A percentile compares a stretch with the other conserved stretches of the same genome.
phyloP scores from a whole-genome alignment of 2,888 invertebrate species.

The Tetranychus piercei region DNA sequence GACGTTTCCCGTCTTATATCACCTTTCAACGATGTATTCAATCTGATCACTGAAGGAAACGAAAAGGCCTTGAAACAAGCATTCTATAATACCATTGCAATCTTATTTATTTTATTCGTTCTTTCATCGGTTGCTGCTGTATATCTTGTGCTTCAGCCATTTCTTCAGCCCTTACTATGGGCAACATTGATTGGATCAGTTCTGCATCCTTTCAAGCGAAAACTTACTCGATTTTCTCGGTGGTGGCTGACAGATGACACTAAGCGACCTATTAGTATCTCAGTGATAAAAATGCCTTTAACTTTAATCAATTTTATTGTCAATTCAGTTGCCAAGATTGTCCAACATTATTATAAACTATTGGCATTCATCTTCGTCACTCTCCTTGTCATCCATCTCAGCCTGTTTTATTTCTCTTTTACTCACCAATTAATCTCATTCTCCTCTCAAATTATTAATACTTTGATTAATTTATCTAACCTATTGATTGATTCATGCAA shows the following conservation, averaged over 20 bases:
- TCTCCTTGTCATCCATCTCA: slow-evolving; percentile 1
- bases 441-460: neutral
- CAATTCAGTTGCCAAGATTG: slow-evolving; percentile 1
- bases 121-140: slow-evolving; percentile 38
- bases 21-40: slow-evolving; percentile 19
- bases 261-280: slow-evolving; percentile 34
- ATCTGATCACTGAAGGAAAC: slow-evolving; percentile 48
- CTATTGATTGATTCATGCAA: neutral
- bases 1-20: neutral
- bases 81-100: slow-evolving; percentile 69
- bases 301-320: slow-evolving; percentile 36
- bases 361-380: neutral
- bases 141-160: slow-evolving; percentile 51
- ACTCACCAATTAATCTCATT: neutral
- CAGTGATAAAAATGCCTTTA: slow-evolving; percentile 42
- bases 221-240: slow-evolving; percentile 52
- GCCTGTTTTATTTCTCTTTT: slow-evolving; percentile 9
- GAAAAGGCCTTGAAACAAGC: slow-evolving; percentile 78
- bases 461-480: neutral
- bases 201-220: slow-evolving; percentile 79
- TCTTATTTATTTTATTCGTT: slow-evolving; percentile 47
- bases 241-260: slow-evolving; percentile 46
- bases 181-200: slow-evolving; percentile 88
- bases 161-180: slow-evolving; percentile 84
- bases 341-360: slow-evolving; percentile 13